Evolutionary conservation across 2,113 vertebrate genomes (phyloP).

Genomic region (Grammomys dolichurus): DNA sequence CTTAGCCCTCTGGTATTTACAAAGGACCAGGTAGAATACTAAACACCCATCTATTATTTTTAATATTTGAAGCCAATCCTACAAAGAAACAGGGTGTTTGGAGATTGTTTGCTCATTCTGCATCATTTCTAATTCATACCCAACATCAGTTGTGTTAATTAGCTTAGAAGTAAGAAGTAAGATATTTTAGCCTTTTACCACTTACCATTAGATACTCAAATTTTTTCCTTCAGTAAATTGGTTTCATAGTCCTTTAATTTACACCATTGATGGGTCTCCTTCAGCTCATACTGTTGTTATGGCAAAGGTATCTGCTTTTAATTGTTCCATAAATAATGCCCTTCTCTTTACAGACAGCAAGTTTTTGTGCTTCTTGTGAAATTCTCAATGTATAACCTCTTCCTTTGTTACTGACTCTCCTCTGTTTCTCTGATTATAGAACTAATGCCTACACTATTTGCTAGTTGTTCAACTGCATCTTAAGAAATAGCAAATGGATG

Average conservation of each 20-base stretch:
- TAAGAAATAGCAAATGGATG: conserved; percentile 5
- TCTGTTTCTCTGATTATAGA: not conserved
- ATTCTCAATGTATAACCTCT: not conserved
- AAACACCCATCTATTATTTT: not conserved
- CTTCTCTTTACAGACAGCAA: not conserved
- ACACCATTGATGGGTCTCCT: not conserved
- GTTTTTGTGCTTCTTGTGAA: not conserved
- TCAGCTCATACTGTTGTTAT: not conserved
- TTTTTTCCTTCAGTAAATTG: not conserved
- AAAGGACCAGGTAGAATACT: not conserved
- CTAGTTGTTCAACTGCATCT: conserved; percentile 11
- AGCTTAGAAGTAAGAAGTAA: not conserved
- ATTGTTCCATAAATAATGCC: not conserved
- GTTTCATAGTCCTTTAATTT: conserved; percentile 25
- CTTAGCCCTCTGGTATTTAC: not conserved
- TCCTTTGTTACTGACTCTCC: not conserved
- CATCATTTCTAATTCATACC: not conserved
- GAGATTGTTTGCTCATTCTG: not conserved
- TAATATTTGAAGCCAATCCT: not conserved
- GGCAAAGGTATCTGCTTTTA: not conserved
- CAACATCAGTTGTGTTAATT: not conserved
- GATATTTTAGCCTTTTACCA: not conserved
- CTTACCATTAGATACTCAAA: not conserved
- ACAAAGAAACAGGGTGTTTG: not conserved
- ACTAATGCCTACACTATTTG: conserved; percentile 6